These are phyloP conservation scores for Tetragonula clypearis DNA, from an alignment of 1,140 invertebrate genomes.

Conservation along the genomic window DNA sequence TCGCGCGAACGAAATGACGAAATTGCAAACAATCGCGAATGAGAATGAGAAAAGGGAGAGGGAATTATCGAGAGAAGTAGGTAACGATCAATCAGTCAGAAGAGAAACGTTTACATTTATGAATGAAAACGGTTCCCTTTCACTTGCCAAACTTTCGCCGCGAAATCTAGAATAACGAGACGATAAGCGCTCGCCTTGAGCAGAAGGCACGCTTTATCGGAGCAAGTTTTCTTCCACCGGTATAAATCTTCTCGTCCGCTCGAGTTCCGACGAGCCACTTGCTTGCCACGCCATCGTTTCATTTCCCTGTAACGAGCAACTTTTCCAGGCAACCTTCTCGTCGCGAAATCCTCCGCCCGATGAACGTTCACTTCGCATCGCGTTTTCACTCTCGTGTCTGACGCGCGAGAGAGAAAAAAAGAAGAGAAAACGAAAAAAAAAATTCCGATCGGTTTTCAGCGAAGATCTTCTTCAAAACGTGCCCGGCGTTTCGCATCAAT, in stretches of 20 bases:
- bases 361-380: background rate
- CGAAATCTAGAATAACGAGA: constrained; percentile 47
- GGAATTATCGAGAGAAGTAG: background rate
- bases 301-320: constrained; percentile 44
- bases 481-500: too few species aligned
- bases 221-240: constrained; percentile 49
- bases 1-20: too few species aligned
- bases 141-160: constrained; percentile 48
- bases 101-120: constrained; percentile 7
- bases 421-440: too few species aligned
- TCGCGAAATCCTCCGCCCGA: background rate
- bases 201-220: constrained; percentile 46
- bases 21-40: too few species aligned
- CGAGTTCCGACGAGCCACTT: constrained; percentile 27
- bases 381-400: too few species aligned
- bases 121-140: constrained; percentile 40
- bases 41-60: too few species aligned
- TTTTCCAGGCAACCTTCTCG: constrained; percentile 3
- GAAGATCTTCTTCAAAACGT: too few species aligned
- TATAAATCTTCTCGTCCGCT: constrained; percentile 51
- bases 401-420: too few species aligned
- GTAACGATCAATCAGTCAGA: background rate
- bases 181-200: constrained; percentile 50
- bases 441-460: too few species aligned
- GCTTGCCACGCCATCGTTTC: constrained; percentile 39